Percentiles rank a stretch among this genome's conserved stretches.
Conservation (phyloP, 2,113 vertebrate genomes). For the Alaudala cheleensis region DNA sequence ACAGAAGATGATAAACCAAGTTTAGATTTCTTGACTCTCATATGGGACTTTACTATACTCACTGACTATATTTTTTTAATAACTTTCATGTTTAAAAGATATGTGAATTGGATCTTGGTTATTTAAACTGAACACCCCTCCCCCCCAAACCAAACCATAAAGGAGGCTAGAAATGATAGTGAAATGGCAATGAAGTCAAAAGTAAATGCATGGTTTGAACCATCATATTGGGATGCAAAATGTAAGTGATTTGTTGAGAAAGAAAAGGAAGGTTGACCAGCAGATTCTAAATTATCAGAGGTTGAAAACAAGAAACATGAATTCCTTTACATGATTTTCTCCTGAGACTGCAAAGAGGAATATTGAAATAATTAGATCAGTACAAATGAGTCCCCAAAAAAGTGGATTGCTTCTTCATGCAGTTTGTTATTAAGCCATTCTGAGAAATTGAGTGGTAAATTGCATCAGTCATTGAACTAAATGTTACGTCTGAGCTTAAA, state of each 20-base stretch:
- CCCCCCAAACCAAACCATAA: no score
- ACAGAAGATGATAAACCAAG: background rate
- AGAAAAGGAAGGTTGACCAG: background rate
- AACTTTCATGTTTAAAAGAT: background rate
- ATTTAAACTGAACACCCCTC: background rate
- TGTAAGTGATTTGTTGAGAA: background rate
- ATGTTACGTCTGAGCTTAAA: background rate
- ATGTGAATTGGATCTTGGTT: background rate
- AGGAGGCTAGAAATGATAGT: background rate
- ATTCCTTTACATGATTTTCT: background rate
- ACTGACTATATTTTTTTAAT: background rate
- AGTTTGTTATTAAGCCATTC: background rate
- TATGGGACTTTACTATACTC: background rate
- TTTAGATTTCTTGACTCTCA: background rate
- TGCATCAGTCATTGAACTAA: background rate
- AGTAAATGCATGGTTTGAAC: background rate
- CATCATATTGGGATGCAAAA: background rate
- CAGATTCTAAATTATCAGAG: background rate
- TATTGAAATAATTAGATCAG: background rate
- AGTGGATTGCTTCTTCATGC: background rate
- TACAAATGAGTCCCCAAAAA: background rate
- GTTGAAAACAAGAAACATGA: background rate
- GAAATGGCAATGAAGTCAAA: background rate
- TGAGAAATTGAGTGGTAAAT: background rate
- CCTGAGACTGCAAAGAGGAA: background rate